Percentiles rank a stretch among this genome's conserved stretches.
phyloP scores from a whole-genome alignment of 2,888 invertebrate genomes.

The Miltochrista miniata region DNA sequence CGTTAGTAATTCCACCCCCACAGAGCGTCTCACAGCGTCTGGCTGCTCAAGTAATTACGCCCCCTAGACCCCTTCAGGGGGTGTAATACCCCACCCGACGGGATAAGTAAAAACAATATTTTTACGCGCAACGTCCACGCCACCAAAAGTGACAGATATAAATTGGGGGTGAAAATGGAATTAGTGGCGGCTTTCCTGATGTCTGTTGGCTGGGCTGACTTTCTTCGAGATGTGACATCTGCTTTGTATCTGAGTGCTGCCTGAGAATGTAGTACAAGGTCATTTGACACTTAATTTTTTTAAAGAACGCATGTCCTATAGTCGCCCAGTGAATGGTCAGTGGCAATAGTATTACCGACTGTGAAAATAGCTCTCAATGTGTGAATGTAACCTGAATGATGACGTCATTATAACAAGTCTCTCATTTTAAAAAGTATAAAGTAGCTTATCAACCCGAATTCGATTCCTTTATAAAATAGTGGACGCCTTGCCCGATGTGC shows the following conservation, averaged over 20 bases:
- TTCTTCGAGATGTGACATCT: conserved; percentile 41
- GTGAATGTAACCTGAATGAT: too few species aligned
- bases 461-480: too few species aligned
- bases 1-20: conserved; percentile 67
- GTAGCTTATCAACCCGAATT: too few species aligned
- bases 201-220: conserved; percentile 44
- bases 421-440: too few species aligned
- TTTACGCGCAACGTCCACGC: conserved; percentile 73
- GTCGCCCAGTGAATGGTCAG: too few species aligned
- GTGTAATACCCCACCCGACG: conserved; percentile 41
- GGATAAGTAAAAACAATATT: conserved; percentile 83
- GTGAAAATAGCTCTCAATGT: too few species aligned
- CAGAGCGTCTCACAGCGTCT: conserved; percentile 64
- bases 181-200: conserved; percentile 66
- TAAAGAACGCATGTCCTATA: too few species aligned
- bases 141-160: conserved; percentile 80
- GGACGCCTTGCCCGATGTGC: too few species aligned
- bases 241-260: conserved; percentile 2
- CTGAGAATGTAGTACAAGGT: conserved; percentile 2
- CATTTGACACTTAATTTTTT: neutral
- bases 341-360: too few species aligned
- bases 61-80: conserved; percentile 43
- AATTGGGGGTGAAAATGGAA: conserved; percentile 77
- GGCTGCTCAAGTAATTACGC: conserved; percentile 80
- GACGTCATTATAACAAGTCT: too few species aligned